Base-by-base conservation (phyloP, 2,113 vertebrate species). In the Nothocercus julius region DNA sequence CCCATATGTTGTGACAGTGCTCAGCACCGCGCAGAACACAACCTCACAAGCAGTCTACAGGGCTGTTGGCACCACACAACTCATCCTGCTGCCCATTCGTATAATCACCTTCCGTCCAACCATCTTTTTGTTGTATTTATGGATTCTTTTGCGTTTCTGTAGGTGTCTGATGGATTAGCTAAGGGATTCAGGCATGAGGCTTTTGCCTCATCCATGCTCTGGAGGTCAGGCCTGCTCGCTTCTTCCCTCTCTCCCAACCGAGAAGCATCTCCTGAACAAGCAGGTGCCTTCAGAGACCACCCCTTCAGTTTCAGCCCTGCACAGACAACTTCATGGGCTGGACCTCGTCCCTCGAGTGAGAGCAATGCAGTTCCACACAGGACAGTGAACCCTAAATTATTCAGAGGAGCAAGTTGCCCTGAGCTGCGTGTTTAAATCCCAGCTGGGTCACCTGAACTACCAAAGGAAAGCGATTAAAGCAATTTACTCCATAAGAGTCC, bases 281-380 rank as follows among this genome's bases (percentile, higher is more conserved):
- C 11, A 89, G 86, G 90, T 93, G 94, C 85, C 86, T 84, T 94
- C 44, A 80, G 64, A 89, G 81, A 95, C 91, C 80, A 79, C 87
- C 91, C 79, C 85, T 0, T 25, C 3, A 11, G n/a, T 14, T 16
- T 28, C 66, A 56, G 2, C 21, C 72, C 32, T 45, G 20, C 3
- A 15, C 9, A 42, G 44, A 34, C 32, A 76, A 5, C 49, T 14
- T 54, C n/a, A 28, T 4, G 42, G 24, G n/a, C 51, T 78, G 61
- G 14, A 34, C n/a, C 44, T 87, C 78, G 34, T 64, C 51, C 15
- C 66, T 38, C 18, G 20, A 7, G 0, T 1, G 24, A 87, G 45
- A 53, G 56, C 38, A 62, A 9, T 10, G 51, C 66, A 34, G 20
- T 25, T 5, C 24, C 24, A 12, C 25, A 66, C 63, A 74, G 19